These are phyloP conservation scores for Leptopilina syphax DNA, from an alignment of 2,888 invertebrate species.

Conservation along the genomic window DNA sequence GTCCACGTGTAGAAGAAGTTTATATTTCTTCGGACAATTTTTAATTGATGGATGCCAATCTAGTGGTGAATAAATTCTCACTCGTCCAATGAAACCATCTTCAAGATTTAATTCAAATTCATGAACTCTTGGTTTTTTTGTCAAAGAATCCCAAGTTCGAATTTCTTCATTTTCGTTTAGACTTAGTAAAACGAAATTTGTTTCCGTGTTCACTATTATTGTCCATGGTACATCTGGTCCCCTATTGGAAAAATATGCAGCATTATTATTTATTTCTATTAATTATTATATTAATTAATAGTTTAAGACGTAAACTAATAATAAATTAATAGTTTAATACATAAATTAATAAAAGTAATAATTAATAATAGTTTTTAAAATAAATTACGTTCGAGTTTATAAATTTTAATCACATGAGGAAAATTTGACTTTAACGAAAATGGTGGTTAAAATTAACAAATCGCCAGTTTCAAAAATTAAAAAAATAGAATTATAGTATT, in stretches of 20 bases:
- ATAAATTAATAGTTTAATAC: too few species aligned
- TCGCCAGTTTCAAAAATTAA: neutral
- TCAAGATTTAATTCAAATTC: slow-evolving; percentile 38
- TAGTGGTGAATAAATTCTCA: slow-evolving; percentile 22
- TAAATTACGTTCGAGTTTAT: too few species aligned
- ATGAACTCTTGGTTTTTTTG: neutral
- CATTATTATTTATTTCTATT: neutral
- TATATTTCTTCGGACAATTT: slow-evolving; percentile 8
- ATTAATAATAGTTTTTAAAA: too few species aligned
- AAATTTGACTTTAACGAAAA: too few species aligned
- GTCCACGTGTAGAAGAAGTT: slow-evolving; percentile 39
- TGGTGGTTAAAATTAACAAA: too few species aligned
- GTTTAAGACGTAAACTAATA: too few species aligned
- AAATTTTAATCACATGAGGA: too few species aligned
- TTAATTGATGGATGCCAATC: slow-evolving; percentile 13
- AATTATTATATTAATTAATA: too few species aligned
- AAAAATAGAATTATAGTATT: neutral
- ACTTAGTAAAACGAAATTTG: slow-evolving; percentile 28
- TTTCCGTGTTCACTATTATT: slow-evolving; percentile 34
- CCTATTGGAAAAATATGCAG: slow-evolving; percentile 21
- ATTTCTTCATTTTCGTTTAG: slow-evolving; percentile 8
- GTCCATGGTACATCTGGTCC: slow-evolving; percentile 45
- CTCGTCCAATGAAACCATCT: slow-evolving; percentile 6
- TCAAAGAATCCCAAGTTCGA: neutral
- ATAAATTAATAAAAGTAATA: too few species aligned